Evolutionary conservation across 1,140 invertebrate genomes (phyloP).

Genomic region (Ceratitis capitata): DNA sequence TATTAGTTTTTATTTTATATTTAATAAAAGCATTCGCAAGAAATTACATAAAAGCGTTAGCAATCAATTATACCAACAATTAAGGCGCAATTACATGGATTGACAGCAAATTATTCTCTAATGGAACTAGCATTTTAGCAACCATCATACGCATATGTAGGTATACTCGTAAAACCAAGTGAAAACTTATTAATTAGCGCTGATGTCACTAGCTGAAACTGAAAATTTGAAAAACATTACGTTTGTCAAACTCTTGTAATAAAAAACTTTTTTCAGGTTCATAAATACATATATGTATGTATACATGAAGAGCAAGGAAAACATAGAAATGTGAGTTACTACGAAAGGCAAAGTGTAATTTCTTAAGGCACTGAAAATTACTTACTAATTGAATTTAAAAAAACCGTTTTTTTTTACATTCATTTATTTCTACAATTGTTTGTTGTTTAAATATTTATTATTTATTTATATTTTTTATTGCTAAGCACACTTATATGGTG

Average conservation of each 20-base stretch:
- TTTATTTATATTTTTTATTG: neutral
- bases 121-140: neutral
- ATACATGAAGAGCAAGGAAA: neutral
- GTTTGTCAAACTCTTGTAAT: neutral
- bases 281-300: neutral
- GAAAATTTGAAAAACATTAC: neutral
- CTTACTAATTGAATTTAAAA: conserved; percentile 13
- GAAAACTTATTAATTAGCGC: neutral
- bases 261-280: neutral
- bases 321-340: neutral
- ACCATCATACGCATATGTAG: no score
- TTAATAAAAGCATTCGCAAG: no score
- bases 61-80: no score
- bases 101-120: no score
- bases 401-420: neutral
- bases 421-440: neutral
- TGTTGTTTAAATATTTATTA: neutral
- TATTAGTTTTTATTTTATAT: no score
- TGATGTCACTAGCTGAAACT: neutral
- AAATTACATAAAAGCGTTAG: no score
- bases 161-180: neutral
- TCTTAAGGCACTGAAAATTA: neutral
- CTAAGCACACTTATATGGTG: neutral
- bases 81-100: neutral
- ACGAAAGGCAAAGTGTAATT: neutral